Evolutionary conservation across 2,888 invertebrate species (phyloP), one percentile per base, ranked within the genome.

Genomic region (Rhabditoides inermis): DNA sequence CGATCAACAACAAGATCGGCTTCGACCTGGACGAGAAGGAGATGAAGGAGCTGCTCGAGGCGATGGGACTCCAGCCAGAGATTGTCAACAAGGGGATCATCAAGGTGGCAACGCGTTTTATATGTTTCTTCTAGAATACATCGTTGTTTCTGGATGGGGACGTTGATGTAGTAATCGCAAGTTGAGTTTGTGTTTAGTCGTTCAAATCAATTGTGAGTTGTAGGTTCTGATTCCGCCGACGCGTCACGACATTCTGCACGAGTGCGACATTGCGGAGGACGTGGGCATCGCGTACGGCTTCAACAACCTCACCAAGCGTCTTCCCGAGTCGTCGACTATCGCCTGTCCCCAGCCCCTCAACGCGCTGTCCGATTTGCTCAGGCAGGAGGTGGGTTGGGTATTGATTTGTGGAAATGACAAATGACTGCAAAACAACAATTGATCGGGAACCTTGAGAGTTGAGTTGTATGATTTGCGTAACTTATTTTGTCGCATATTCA

Each of bases 161-260:
- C n/a, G 3, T 23, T 39, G 10, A 23, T 5, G 22, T 5, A 30
- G 10, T 39, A 23, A n/a, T 6, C 18, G 7, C 3, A 7, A 5
- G 4, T 39, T 36, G 36, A 36, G 15, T 15, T 7, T 15, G 32
- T 15, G 32, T 10, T 32, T 32, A 10, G 7, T 32, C n/a, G n/a
- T n/a, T n/a, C n/a, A n/a, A n/a, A n/a, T n/a, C n/a, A 22, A 26
- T 44, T 44, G 35, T 27, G 12, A 1, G 22, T n/a, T 58, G 10
- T 18, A 54, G 48, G 62, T 81, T 2, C 70, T 73, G 41, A 84
- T 98, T 65, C 95, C 98, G 23, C 95, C 98, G 20, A 88, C 90
- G 0, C 82, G 98, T 22, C 90, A 91, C 72, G 94, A 98, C 81
- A 86, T 99, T 58, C 85, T 98, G 56, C 95, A 98, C 80, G 85